A percentile compares a stretch with the other conserved stretches of the same genome.
Conservation (phyloP, 2,113 vertebrate species). For the Actenoides hombroni region DNA sequence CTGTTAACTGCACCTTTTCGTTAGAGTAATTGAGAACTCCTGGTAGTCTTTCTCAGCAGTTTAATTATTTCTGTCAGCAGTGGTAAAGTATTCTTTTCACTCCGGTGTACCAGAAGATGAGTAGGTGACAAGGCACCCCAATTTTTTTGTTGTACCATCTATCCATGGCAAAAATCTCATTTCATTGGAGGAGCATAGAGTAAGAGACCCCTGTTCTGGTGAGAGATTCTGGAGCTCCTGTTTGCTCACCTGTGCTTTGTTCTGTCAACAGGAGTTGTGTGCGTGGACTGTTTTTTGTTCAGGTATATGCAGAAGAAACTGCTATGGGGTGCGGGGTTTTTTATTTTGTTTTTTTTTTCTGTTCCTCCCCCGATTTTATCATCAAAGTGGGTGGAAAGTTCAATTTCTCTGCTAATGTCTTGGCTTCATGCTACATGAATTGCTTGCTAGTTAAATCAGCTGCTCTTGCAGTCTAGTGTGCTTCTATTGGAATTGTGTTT, state of each 20-base stretch:
- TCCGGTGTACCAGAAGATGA: background rate
- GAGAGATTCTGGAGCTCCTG: background rate
- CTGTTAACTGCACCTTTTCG: background rate
- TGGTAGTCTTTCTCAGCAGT: background rate
- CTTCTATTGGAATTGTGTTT: background rate
- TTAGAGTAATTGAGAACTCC: background rate
- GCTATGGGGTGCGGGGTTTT: background rate
- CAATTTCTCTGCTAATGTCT: background rate
- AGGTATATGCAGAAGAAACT: background rate
- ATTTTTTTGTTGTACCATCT: background rate
- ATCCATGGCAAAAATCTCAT: background rate
- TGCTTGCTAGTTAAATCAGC: background rate
- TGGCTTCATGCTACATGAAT: background rate
- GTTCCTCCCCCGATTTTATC: background rate
- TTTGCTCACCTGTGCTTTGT: background rate
- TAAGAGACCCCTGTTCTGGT: background rate
- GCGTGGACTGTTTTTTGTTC: background rate
- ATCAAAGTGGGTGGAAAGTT: background rate
- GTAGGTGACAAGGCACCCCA: background rate
- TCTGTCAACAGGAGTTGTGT: rapidly evolving
- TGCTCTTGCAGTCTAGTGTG: background rate
- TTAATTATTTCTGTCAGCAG: background rate
- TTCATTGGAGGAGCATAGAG: background rate
- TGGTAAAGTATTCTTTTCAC: background rate
- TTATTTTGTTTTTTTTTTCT: background rate